Conservation (phyloP, 2,113 vertebrate species). For the Accipiter cooperii region DNA sequence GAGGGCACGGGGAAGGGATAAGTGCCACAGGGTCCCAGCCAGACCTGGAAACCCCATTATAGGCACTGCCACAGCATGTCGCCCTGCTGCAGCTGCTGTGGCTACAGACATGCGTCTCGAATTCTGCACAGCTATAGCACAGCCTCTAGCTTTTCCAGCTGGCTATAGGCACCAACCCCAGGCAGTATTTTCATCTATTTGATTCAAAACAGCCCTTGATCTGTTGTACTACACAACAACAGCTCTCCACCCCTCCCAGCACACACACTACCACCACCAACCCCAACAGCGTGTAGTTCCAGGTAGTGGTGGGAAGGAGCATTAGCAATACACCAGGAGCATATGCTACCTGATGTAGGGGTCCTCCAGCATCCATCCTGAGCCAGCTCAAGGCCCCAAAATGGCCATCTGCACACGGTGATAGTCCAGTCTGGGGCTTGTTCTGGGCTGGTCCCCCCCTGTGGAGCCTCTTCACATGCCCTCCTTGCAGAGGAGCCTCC, state of each 20-base stretch:
- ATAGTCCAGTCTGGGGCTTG: neutral
- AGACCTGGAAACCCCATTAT: neutral
- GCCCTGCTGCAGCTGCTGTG: neutral
- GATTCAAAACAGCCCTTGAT: neutral
- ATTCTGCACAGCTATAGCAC: neutral
- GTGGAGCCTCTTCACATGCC: neutral
- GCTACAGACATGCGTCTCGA: neutral
- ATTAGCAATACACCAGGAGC: neutral
- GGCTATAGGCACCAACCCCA: neutral
- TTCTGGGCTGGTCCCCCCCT: neutral
- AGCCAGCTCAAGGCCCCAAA: neutral
- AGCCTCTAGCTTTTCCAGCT: neutral
- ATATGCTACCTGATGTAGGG: fast-evolving
- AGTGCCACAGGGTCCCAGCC: neutral
- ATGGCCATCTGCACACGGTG: fast-evolving
- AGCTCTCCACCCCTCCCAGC: neutral
- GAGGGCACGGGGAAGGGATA: neutral
- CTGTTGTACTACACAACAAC: no score
- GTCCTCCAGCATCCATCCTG: neutral
- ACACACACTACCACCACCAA: no score
- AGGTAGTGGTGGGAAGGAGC: neutral
- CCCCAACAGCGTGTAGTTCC: no score
- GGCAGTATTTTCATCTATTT: neutral
- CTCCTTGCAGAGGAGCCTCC: neutral
- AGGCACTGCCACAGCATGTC: neutral